A percentile compares a stretch with the other conserved stretches of the same genome.
phyloP scores from a whole-genome alignment of 1,140 invertebrate species.

The Cephus cinctus region DNA sequence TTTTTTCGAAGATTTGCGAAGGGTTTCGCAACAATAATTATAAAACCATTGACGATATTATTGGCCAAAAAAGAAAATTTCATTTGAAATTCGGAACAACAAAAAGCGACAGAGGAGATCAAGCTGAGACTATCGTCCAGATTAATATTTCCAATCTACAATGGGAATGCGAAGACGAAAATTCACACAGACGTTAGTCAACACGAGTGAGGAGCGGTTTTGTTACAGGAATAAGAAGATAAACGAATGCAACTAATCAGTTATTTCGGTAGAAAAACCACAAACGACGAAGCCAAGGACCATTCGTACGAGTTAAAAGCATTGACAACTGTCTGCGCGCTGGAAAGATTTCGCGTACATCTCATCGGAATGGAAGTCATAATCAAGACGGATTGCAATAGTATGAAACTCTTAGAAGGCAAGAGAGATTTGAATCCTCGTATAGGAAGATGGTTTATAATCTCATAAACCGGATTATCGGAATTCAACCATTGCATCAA shows the following conservation, averaged over 20 bases:
- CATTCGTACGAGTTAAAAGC: slow-evolving; percentile 33
- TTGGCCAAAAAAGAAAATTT: neutral
- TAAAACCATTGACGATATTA: neutral
- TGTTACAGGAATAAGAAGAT: slow-evolving; percentile 31
- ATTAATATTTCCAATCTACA: slow-evolving; percentile 41
- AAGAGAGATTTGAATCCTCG: slow-evolving; percentile 29
- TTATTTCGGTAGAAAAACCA: slow-evolving; percentile 31
- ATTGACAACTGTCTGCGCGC: slow-evolving; percentile 3
- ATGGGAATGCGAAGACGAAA: slow-evolving; percentile 30
- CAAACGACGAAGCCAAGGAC: slow-evolving; percentile 27
- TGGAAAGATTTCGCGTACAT: slow-evolving; percentile 5
- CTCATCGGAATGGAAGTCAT: slow-evolving; percentile 25
- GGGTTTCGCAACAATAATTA: neutral
- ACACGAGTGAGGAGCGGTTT: slow-evolving; percentile 17
- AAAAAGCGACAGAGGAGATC: neutral
- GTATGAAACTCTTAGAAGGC: slow-evolving; percentile 17
- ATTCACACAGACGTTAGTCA: slow-evolving; percentile 32
- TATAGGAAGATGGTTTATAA: slow-evolving; percentile 35
- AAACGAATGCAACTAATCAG: slow-evolving; percentile 21
- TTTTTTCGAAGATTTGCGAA: neutral
- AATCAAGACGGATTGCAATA: slow-evolving; percentile 30
- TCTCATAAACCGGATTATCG: too few species aligned
- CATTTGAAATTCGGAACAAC: neutral
- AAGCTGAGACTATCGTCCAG: slow-evolving; percentile 5
- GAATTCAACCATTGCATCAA: slow-evolving; percentile 33